Conservation (phyloP, 2,113 vertebrate species). For the Rhynchomys soricoides region DNA sequence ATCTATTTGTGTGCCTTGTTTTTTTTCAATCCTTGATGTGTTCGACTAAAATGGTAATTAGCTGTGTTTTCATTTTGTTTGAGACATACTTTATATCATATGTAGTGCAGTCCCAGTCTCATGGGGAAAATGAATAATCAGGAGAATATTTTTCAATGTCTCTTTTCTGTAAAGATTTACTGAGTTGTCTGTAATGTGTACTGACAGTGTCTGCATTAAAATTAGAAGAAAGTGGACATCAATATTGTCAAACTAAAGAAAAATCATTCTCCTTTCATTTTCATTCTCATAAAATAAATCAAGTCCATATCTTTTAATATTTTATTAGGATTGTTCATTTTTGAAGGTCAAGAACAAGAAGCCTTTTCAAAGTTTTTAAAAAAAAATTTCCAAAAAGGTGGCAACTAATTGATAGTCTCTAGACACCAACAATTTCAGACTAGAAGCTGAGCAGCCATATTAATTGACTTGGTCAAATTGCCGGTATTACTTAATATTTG, state of each 20-base stretch:
- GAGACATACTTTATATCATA: slow-evolving; percentile 42
- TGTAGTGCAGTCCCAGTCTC: slow-evolving; percentile 45
- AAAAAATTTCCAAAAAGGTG: slow-evolving; percentile 58
- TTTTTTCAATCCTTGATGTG: not conserved
- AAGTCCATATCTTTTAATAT: slow-evolving; percentile 56
- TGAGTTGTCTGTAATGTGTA: slow-evolving; percentile 71
- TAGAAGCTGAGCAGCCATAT: not conserved
- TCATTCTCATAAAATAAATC: slow-evolving; percentile 62
- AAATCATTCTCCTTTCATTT: slow-evolving; percentile 47
- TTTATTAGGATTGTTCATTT: slow-evolving; percentile 69
- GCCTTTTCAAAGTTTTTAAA: slow-evolving; percentile 60
- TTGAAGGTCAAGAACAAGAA: slow-evolving; percentile 69
- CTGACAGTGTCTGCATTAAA: slow-evolving; percentile 74
- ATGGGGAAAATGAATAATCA: slow-evolving; percentile 66
- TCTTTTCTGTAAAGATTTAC: slow-evolving; percentile 71
- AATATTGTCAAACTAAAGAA: slow-evolving; percentile 61
- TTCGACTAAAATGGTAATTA: slow-evolving; percentile 72
- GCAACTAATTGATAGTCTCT: slow-evolving; percentile 56
- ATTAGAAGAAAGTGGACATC: slow-evolving; percentile 69
- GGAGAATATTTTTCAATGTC: slow-evolving; percentile 75
- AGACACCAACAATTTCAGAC: slow-evolving; percentile 6
- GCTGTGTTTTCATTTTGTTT: slow-evolving; percentile 39
- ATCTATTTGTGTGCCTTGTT: slow-evolving; percentile 33
- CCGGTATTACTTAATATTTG: not conserved
- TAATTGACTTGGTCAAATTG: slow-evolving; percentile 22